Base-by-base conservation (phyloP, 1,140 invertebrate genomes). In the Trissolcus basalis region DNA sequence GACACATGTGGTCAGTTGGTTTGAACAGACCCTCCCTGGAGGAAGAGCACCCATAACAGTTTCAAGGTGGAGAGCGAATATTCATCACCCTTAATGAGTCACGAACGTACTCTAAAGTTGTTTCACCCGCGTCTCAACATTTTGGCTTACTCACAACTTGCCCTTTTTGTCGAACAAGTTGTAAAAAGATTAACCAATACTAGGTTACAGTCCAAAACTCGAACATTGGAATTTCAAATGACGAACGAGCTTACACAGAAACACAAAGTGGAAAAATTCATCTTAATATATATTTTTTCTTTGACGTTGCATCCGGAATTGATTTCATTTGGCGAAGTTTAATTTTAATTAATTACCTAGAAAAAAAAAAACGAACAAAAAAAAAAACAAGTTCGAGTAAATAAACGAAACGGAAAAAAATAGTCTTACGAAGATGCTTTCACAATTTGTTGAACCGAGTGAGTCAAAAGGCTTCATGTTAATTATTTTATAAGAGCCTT, bases 81-180 rank as follows among this genome's bases (percentile, higher is more conserved):
- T 54, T 54, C 50, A 64, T 54, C 50, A 47, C 41, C 60, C 50
- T 36, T 53, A 50, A 64, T 64, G 59, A 63, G 48, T 63, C 59
- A 63, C 58, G 58, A 50, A 50, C 58, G 36, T 32, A 53, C 39
- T 53, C 36, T 13, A 53, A 63, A 19, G 51, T 63, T 45, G 36
- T 51, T 45, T 43, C 39, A 12, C 27, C 41, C 13, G 43, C 12
- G 13, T 8, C 11, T 44, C 12, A 13, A 39, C 9, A 39, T n/a
- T 13, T 44, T 44, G 12, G 7, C 35, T 58, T 15, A 6, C 10
- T 19, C 2, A 35, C 27, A 35, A 33, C 45, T 58, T 14, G 12
- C 27, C 1, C 14, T 15, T 13, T 58, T 35, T 39, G 36, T n/a
- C 11, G 13, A 12, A 33, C 4, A 27, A 13, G 41, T 27, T 41